Evolutionary conservation across 1,140 invertebrate genomes (phyloP).

Genomic region (Heliothis virescens): DNA sequence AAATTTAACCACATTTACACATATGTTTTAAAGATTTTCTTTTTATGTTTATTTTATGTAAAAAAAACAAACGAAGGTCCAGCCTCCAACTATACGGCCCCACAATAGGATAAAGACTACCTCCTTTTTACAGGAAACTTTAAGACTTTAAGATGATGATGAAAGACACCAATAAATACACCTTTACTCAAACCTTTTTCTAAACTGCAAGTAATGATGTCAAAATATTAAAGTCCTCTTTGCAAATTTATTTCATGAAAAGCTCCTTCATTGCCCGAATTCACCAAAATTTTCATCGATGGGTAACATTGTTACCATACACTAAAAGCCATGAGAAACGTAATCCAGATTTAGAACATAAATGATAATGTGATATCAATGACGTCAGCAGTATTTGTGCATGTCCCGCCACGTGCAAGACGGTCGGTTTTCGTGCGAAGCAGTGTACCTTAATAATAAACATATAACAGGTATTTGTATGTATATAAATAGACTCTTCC

Average conservation of each 20-base stretch:
- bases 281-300: too few relatives aligned
- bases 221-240: too few relatives aligned
- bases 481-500: background rate
- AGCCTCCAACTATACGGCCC: too few relatives aligned
- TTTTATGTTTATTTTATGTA: too few relatives aligned
- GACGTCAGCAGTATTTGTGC: background rate
- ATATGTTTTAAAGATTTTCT: background rate
- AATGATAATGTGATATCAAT: slow-evolving; percentile 18
- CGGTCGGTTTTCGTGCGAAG: background rate
- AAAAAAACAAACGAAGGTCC: too few relatives aligned
- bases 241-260: too few relatives aligned
- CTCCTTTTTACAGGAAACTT: too few relatives aligned
- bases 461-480: background rate
- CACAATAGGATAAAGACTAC: too few relatives aligned
- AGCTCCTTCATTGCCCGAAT: too few relatives aligned
- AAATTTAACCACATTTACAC: background rate
- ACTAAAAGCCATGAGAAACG: slow-evolving; percentile 11
- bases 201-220: background rate
- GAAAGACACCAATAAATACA: too few relatives aligned
- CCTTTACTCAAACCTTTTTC: background rate
- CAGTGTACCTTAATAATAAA: background rate
- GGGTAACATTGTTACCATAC: too few relatives aligned
- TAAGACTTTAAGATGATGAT: too few relatives aligned
- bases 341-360: slow-evolving; percentile 6
- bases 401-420: background rate